Evolutionary conservation across 2,888 invertebrate species (phyloP), one percentile per base, ranked within the genome.

Genomic region (Dryococelus australis): DNA sequence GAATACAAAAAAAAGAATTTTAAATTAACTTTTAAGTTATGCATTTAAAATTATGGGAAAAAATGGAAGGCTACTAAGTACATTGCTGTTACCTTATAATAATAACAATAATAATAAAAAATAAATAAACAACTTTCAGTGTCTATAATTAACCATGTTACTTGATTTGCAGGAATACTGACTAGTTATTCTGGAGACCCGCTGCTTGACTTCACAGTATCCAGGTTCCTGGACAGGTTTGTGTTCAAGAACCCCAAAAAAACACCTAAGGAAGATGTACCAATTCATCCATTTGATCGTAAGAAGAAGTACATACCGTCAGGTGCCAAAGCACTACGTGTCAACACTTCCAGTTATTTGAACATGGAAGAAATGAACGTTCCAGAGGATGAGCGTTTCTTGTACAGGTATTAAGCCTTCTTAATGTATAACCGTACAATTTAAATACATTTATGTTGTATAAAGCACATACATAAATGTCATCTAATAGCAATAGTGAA

Each of bases 171-270:
- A 65, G 65, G 65, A n/a, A 24, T 96, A 93, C 92, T 94, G 87
- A 96, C 98, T 86, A 95, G 95, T 65, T 99, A 99, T 92, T 95
- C 95, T 88, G 99, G 99, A 0, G 98, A 99, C 92, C 99, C 99
- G 0, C 93, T 99, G 4, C 95, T 97, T 90, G 99, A 99, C 92
- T 98, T 99, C 92, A 96, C 97, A 0, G 93, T 98, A 65, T 96
- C 98, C 85, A 94, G 97, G 85, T 99, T 99, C 92, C 93, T 99
- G 84, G 99, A 99, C 91, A 94, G 99, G 83, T 99, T 99, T 92
- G 98, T 98, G 16, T 99, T 98, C 92, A 97, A 98, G 91, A 99
- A 99, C 93, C 97, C 97, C 0, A 97, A 97, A 92, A 95, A 95
- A 89, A 91, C 94, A 0, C 93, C 0, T 94, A 93, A n/a, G 86